phyloP scores from a whole-genome alignment of 2,797 vertebrate genomes.

The Pangasius macronema region DNA sequence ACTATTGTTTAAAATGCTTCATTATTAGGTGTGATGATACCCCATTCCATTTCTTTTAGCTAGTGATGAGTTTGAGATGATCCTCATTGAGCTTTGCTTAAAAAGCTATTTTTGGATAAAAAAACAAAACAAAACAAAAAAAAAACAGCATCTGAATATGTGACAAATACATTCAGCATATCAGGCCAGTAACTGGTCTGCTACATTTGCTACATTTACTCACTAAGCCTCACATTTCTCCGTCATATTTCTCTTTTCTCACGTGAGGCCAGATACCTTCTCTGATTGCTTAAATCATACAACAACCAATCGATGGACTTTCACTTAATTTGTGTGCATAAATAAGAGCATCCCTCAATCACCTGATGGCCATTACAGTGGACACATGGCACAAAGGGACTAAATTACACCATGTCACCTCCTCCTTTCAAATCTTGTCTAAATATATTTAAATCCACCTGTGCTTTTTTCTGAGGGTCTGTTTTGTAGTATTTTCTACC shows the following conservation, averaged over 20 bases:
- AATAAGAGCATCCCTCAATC: background rate
- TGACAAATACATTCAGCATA: background rate
- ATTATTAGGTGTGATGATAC: background rate
- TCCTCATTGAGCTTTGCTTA: background rate
- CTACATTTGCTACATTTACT: background rate
- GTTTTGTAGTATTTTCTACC: constrained; percentile 10
- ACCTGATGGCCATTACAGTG: background rate
- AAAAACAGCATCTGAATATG: background rate
- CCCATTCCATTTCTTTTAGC: background rate
- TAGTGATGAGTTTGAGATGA: background rate
- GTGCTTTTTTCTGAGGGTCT: background rate
- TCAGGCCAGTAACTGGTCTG: background rate
- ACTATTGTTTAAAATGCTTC: background rate
- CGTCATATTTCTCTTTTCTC: background rate
- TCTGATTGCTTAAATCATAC: background rate
- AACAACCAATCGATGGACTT: background rate
- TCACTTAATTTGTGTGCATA: background rate
- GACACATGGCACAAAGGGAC: background rate
- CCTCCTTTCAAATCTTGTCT: background rate
- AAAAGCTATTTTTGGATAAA: background rate
- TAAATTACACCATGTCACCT: background rate
- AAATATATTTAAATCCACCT: constrained; percentile 1
- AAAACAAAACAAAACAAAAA: too few species aligned
- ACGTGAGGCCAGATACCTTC: background rate
- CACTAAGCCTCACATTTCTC: background rate